These are phyloP conservation scores for Vulpes ferrilata DNA, from an alignment of 2,113 vertebrate species.

Conservation along the genomic window DNA sequence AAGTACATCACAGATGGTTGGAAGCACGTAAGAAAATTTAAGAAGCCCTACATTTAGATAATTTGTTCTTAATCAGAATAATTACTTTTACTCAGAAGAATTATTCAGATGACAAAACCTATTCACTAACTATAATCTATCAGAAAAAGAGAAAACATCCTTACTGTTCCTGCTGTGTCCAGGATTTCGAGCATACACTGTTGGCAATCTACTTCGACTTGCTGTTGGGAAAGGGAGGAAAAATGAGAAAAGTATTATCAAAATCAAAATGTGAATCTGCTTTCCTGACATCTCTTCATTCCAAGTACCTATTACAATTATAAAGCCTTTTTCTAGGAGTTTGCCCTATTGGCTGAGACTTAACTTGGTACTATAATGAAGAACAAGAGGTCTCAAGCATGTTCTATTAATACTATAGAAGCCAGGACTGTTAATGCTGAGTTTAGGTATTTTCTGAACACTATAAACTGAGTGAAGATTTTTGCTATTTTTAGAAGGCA, in stretches of 20 bases:
- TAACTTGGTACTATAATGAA: neutral
- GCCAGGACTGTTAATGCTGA: neutral
- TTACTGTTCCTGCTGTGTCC: conserved; percentile 99
- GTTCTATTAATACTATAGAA: conserved; percentile 1
- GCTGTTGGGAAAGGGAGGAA: conserved; percentile 86
- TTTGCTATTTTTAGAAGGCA: conserved; percentile 52
- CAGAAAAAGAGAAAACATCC: conserved; percentile 73
- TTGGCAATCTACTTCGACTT: conserved; percentile 99
- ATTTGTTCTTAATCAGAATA: conserved; percentile 29
- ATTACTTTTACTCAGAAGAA: conserved; percentile 11
- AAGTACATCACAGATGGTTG: neutral
- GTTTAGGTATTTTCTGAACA: conserved; percentile 47
- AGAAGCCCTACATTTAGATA: conserved; percentile 45
- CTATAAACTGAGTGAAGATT: neutral
- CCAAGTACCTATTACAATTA: neutral
- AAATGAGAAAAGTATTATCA: neutral
- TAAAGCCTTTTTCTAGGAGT: neutral
- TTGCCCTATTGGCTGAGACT: neutral
- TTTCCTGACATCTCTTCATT: neutral
- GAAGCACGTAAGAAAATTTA: neutral
- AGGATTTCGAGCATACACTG: conserved; percentile 99
- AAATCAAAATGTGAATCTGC: conserved; percentile 15
- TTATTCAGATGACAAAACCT: conserved; percentile 11
- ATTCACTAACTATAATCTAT: conserved; percentile 25
- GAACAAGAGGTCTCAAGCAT: neutral